Evolutionary conservation across 2,888 invertebrate species (phyloP), one percentile per base, ranked within the genome.

Genomic region (Acleris literana): DNA sequence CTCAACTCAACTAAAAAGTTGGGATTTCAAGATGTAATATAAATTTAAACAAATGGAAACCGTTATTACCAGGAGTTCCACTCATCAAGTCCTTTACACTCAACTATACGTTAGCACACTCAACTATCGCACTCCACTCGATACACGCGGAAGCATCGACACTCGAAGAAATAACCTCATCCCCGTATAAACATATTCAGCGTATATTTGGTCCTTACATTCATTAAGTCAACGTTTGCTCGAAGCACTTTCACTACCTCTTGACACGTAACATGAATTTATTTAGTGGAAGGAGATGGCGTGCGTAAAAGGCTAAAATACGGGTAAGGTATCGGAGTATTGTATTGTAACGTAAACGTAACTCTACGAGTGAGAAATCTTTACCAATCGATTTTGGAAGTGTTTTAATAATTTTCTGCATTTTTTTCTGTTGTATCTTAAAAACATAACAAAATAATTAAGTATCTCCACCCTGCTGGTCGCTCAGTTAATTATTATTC

Each of bases 171-270:
- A 56, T 65, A 65, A 65, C 60, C 59, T 65, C 56, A 61, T 46
- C 57, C 61, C 53, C 52, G 62, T 57, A 57, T 46, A 61, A 62
- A 66, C 57, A 66, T 66, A 66, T 65, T 65, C 61, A 49, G 51
- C 60, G 25, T 43, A 46, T 57, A 57, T 59, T 59, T 52, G 56
- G 52, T 66, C 66, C 57, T 57, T 48, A 66, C 56, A 57, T 66
- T 66, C 56, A 66, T 66, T 66, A 62, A 66, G 56, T 62, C 61
- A 66, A 66, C 62, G 66, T 66, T 66, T 39, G 61, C 57, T 56
- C 61, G 57, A 64, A 59, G 46, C 53, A 65, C 61, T 57, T 60
- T 62, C 61, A 48, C 61, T 57, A 57, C 58, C 33, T 25, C 56
- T 66, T 66, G 62, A 66, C 66, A 62, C 66, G 62, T 57, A 62